Evolutionary conservation across 2,888 invertebrate species (phyloP), one percentile per base, ranked within the genome.

Genomic region (Caenorhabditis macrosperma): DNA sequence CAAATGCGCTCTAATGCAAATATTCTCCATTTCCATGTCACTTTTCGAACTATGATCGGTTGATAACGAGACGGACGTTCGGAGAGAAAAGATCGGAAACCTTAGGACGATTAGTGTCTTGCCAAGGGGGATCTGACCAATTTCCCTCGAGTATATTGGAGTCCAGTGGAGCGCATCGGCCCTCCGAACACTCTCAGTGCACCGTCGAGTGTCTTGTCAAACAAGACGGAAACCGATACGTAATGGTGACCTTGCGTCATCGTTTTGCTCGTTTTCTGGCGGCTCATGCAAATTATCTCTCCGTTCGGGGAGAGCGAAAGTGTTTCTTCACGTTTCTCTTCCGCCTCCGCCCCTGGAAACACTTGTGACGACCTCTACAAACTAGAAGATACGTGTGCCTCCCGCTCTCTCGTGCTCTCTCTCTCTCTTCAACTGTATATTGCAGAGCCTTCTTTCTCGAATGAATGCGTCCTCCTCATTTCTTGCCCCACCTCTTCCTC

Each of bases 341-440:
- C 44, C 44, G 44, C 44, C 44, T 10, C 44, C 44, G 17, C n/a
- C n/a, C n/a, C n/a, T n/a, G n/a, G n/a, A n/a, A n/a, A n/a, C n/a
- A n/a, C n/a, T n/a, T n/a, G n/a, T n/a, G n/a, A n/a, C n/a, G n/a
- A n/a, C n/a, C 48, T 26, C 26, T 55, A 67, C 66, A 46, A 67
- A 55, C 66, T 67, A 44, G 20, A 66, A 54, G 5, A 54, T 66
- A 55, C 66, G 55, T 44, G 20, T 24, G 12, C 48, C 48, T 33
- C 28, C 44, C 26, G 46, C 22, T 28, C 60, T 52, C 38, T 52
- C 52, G n/a, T n/a, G n/a, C n/a, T n/a, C n/a, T n/a, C 50, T 35
- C n/a, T 35, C 38, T 38, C 24, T 24, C 6, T 33, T 41, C 46
- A 26, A 10, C 52, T 28, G 6, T 44, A 24, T 28, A 17, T 41